Conservation (phyloP, 2,797 vertebrate genomes). For the Morus bassanus region DNA sequence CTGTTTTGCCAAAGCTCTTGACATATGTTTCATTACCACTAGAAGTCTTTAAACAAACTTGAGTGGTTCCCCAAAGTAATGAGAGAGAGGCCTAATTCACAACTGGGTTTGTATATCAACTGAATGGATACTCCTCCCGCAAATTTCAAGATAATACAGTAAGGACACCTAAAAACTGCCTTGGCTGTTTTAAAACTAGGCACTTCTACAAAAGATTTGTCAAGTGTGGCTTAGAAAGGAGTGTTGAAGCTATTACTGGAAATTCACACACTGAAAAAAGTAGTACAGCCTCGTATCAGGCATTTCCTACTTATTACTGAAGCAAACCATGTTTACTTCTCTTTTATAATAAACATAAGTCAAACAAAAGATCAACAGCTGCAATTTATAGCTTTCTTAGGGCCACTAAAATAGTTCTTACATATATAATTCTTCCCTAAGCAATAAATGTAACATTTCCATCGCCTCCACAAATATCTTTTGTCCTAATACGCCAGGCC, state of each 20-base stretch:
- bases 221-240: background rate
- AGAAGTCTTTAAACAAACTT: background rate
- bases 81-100: background rate
- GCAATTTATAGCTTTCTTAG: constrained; percentile 4
- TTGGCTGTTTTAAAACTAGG: background rate
- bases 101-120: background rate
- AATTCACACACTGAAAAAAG: background rate
- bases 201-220: background rate
- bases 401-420: background rate
- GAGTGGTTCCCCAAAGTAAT: background rate
- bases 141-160: background rate
- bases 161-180: background rate
- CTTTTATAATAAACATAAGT: background rate
- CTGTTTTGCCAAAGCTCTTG: background rate
- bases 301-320: background rate
- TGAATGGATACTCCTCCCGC: background rate
- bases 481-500: background rate
- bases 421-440: background rate
- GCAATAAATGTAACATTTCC: background rate
- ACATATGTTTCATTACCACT: background rate
- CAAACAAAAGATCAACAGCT: background rate
- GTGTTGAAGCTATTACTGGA: background rate
- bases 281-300: background rate
- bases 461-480: background rate
- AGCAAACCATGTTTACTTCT: background rate